Percentiles rank a stretch among this genome's conserved stretches.
phyloP scores from a whole-genome alignment of 1,140 invertebrate species.

The Bombus consobrinus region DNA sequence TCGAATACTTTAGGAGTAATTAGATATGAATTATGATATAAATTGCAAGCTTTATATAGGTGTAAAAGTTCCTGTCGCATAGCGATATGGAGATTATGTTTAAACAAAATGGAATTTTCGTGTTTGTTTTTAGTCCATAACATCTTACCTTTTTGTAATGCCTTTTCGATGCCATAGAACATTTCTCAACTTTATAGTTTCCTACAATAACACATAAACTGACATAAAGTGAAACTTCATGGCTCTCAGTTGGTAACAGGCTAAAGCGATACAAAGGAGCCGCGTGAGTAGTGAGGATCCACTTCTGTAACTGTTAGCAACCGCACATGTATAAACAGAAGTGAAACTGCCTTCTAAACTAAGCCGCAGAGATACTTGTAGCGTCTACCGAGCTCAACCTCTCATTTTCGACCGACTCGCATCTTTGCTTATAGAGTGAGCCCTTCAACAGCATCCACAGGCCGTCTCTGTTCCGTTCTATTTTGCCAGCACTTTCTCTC shows the following conservation, averaged over 20 bases:
- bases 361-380: constrained; percentile 62
- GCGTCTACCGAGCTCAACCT: constrained; percentile 48
- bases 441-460: background rate
- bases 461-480: background rate
- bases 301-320: constrained; percentile 51
- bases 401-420: constrained; percentile 55
- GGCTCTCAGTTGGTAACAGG: background rate
- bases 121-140: too few species aligned
- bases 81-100: too few species aligned
- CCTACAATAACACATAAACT: background rate
- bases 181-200: too few species aligned
- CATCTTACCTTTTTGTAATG: too few species aligned
- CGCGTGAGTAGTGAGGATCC: constrained; percentile 11
- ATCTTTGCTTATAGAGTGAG: constrained; percentile 14
- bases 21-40: too few species aligned
- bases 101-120: too few species aligned
- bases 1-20: too few species aligned
- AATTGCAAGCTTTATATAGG: too few species aligned
- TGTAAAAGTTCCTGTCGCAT: too few species aligned
- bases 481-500: background rate
- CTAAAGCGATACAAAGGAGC: constrained; percentile 40
- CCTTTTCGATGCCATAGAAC: too few species aligned
- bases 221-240: background rate
- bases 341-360: constrained; percentile 61
- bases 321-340: constrained; percentile 65